Evolutionary conservation across 2,888 invertebrate genomes (phyloP).

Genomic region (Litoditis marina): DNA sequence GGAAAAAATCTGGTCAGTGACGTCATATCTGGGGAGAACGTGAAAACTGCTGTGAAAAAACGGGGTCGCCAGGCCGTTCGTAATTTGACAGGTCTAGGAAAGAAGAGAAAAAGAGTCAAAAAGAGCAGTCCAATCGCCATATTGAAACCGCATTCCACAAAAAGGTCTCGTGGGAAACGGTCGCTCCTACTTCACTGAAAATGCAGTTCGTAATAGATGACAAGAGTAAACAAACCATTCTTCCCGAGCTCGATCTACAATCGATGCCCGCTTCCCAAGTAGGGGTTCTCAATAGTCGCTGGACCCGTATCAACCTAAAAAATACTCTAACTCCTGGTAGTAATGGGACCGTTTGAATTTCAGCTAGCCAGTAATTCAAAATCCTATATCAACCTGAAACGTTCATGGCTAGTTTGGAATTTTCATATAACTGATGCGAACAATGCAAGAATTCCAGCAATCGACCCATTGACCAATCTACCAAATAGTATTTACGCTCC

Average conservation of each 20-base stretch:
- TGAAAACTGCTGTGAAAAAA: not conserved
- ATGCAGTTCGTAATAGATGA: too few relatives aligned
- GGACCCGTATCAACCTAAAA: conserved; percentile 1
- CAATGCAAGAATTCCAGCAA: not conserved
- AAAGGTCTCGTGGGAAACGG: too few relatives aligned
- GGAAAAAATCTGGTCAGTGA: not conserved
- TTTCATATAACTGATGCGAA: not conserved
- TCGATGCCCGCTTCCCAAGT: not conserved
- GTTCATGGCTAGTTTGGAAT: not conserved
- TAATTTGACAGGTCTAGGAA: too few relatives aligned
- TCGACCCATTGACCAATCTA: not conserved
- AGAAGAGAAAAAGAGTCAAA: too few relatives aligned
- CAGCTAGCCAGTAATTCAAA: not conserved
- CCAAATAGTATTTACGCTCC: too few relatives aligned
- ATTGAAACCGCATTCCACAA: too few relatives aligned
- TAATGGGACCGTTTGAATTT: conserved; percentile 1
- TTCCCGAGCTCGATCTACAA: not conserved
- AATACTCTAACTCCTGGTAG: not conserved
- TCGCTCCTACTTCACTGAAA: too few relatives aligned
- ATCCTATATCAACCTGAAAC: not conserved
- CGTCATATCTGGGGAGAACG: not conserved
- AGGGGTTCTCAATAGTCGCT: not conserved
- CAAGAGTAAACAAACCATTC: not conserved
- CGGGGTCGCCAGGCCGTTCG: not conserved
- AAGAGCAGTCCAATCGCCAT: too few relatives aligned